Evolutionary conservation across 1,140 invertebrate species (phyloP), one percentile per base, ranked within the genome.

Genomic region (Zaprionus inermis): DNA sequence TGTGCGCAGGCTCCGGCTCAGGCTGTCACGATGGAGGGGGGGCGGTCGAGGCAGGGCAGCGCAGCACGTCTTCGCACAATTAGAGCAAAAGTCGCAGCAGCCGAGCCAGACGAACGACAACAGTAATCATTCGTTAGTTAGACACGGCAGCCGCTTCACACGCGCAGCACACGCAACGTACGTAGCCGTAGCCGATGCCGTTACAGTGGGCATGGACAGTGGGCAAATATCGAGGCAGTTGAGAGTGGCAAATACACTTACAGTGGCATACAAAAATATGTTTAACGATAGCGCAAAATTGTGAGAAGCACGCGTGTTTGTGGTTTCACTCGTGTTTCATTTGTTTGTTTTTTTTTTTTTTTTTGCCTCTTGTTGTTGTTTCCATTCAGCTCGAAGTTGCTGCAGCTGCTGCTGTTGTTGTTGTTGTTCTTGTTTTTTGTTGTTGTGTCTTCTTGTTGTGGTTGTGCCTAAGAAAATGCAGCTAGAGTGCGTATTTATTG

Each of bases 71-170:
- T 28, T 3, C 24, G 3, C 24, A 38, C 71, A 73, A 73, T 68
- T 68, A 68, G 65, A 69, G 57, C 65, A 73, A 38, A 34, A 58
- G 28, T 59, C 46, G 63, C 59, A 70, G 60, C 61, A 52, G 28
- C 38, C 36, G 68, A 67, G 63, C 12, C 61, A 18, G 51, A 55
- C 34, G 22, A 44, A 38, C 52, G 52, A 20, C n/a, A 65, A 77
- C 75, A 59, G 71, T 77, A 77, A 77, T 60, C 75, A 77, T 77
- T 77, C 71, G 71, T 74, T 77, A 77, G 75, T 55, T 77, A 77
- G 71, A 68, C 60, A 74, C 75, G 70, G 74, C 56, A 57, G 70
- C 60, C 38, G 24, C 59, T 72, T 54, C 57, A 61, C 57, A 46
- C 55, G 63, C 61, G 7, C 60, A 57, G n/a, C 36, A n/a, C 36